These are phyloP conservation scores for Plestiodon gilberti DNA, from an alignment of 2,113 vertebrate genomes.

Conservation along the genomic window DNA sequence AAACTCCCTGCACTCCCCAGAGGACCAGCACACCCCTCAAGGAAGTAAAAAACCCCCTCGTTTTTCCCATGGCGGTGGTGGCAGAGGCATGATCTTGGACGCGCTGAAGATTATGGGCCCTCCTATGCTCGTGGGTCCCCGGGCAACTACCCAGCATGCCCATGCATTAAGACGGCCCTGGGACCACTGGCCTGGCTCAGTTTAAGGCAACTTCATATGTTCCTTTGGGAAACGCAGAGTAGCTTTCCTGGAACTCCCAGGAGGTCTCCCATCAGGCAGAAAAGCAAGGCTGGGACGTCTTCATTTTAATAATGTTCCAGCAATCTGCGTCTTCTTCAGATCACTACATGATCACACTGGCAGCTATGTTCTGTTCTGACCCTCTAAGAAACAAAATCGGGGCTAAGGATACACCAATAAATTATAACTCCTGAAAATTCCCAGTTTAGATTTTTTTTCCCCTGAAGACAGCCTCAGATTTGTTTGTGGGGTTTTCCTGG, in stretches of 20 bases:
- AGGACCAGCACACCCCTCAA: too few species aligned
- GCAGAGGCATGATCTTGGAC: too few species aligned
- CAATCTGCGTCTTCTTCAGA: not conserved
- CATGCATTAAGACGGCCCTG: too few species aligned
- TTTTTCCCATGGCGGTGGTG: too few species aligned
- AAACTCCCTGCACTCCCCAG: too few species aligned
- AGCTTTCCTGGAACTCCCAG: not conserved
- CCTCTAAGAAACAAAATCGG: too few species aligned
- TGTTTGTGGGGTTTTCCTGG: fast-evolving
- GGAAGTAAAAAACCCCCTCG: too few species aligned
- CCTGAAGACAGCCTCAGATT: slow-evolving; percentile 14
- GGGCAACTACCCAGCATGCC: too few species aligned
- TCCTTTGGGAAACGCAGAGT: not conserved
- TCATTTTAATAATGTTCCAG: not conserved
- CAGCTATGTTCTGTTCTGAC: not conserved
- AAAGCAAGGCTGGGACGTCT: not conserved
- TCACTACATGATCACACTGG: too few species aligned
- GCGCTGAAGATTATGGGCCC: too few species aligned
- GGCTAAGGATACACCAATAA: not conserved
- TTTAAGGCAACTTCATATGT: not conserved
- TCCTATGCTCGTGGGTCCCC: too few species aligned
- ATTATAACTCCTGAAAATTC: not conserved
- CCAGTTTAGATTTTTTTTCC: not conserved
- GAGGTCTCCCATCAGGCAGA: not conserved
- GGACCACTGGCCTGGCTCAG: too few species aligned